These are phyloP conservation scores for Scaptomyza cyrtandrae DNA, from an alignment of 2,888 invertebrate species.

Conservation along the genomic window DNA sequence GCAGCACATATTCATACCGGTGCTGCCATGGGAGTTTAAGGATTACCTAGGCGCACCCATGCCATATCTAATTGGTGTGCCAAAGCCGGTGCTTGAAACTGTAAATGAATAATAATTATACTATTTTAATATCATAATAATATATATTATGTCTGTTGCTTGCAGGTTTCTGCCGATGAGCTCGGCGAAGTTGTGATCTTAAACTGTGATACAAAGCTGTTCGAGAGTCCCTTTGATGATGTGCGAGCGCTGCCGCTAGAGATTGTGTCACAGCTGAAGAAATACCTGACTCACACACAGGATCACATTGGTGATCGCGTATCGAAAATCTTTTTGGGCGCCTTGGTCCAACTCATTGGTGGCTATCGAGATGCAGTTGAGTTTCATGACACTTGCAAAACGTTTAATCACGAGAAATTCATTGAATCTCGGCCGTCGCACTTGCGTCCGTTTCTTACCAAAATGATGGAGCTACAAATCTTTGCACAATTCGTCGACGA, in stretches of 20 bases:
- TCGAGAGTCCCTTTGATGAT: slow-evolving; percentile 95
- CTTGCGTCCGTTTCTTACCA: slow-evolving; percentile 94
- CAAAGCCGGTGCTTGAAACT: slow-evolving; percentile 89
- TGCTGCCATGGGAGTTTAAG: slow-evolving; percentile 93
- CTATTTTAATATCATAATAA: background rate
- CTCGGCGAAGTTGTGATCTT: slow-evolving; percentile 97
- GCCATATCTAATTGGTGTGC: slow-evolving; percentile 99
- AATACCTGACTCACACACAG: slow-evolving; percentile 84
- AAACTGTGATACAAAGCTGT: slow-evolving; percentile 95
- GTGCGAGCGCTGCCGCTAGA: slow-evolving; percentile 94
- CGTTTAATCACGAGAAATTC: slow-evolving; percentile 94
- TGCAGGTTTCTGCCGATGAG: slow-evolving; percentile 89
- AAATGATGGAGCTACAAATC: slow-evolving; percentile 96
- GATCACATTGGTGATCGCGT: slow-evolving; percentile 95
- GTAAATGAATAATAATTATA: slow-evolving; percentile 48
- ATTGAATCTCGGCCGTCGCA: slow-evolving; percentile 92
- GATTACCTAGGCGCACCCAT: slow-evolving; percentile 98
- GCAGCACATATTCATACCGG: slow-evolving; percentile 99
- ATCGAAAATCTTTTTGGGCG: slow-evolving; percentile 94
- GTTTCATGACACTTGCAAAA: slow-evolving; percentile 89
- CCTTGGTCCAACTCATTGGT: slow-evolving; percentile 96
- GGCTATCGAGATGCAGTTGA: slow-evolving; percentile 96
- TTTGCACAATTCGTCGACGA: slow-evolving; percentile 98
- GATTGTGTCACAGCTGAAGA: slow-evolving; percentile 88
- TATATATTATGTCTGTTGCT: background rate